Conservation (phyloP, 2,888 invertebrate species). For the Drosophila melanocephala region DNA sequence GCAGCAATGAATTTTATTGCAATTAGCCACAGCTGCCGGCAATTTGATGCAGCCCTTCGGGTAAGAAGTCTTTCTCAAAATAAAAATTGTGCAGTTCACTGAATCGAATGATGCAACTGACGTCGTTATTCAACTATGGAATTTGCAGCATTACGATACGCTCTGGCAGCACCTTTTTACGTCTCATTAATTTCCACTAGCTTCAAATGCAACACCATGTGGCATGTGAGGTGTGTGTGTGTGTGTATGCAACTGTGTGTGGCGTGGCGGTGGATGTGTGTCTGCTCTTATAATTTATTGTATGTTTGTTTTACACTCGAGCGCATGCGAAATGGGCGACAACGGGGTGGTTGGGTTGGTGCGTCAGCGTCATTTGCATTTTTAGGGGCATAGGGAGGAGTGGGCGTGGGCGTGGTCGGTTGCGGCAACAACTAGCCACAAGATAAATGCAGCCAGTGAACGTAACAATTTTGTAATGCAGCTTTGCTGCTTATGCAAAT, state of each 20-base stretch:
- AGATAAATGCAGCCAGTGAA: slow-evolving; percentile 41
- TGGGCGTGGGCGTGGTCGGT: not conserved
- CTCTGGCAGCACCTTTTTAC: slow-evolving; percentile 63
- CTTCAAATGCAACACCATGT: slow-evolving; percentile 29
- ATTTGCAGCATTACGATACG: slow-evolving; percentile 38
- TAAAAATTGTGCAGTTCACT: slow-evolving; percentile 63
- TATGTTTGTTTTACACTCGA: slow-evolving; percentile 73
- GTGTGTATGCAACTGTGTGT: slow-evolving; percentile 12
- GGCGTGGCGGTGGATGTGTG: not conserved
- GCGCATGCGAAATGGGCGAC: slow-evolving; percentile 48
- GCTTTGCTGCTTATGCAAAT: slow-evolving; percentile 71
- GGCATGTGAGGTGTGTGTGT: slow-evolving; percentile 6
- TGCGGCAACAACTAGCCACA: slow-evolving; percentile 9
- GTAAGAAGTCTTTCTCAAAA: slow-evolving; percentile 21
- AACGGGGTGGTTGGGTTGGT: not conserved
- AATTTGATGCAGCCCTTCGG: not conserved
- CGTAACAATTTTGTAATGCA: slow-evolving; percentile 63
- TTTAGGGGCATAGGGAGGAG: not conserved
- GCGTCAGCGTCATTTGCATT: slow-evolving; percentile 22
- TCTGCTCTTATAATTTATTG: slow-evolving; percentile 70
- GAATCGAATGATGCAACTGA: slow-evolving; percentile 69
- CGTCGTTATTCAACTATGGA: slow-evolving; percentile 46
- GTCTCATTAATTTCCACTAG: slow-evolving; percentile 72
- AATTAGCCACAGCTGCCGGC: slow-evolving; percentile 24
- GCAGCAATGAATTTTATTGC: slow-evolving; percentile 14